A percentile compares a stretch with the other conserved stretches of the same genome.
Evolutionary conservation across 2,113 vertebrate species (phyloP).

Genomic region (Isurus oxyrinchus): DNA sequence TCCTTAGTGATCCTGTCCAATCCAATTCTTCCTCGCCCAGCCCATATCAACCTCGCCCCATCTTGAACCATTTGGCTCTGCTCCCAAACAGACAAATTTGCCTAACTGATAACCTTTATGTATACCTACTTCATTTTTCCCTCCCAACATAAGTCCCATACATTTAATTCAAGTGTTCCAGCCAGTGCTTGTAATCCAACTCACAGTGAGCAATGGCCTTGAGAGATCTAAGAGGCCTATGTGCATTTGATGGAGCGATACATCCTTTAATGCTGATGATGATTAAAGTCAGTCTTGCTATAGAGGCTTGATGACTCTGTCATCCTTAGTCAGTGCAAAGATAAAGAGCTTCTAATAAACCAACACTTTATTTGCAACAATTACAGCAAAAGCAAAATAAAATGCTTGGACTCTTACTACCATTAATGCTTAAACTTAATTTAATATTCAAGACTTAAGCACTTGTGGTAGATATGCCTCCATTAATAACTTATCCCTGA

Average conservation of each 20-base stretch:
- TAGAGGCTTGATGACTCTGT: neutral
- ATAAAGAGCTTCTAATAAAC: neutral
- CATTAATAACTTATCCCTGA: neutral
- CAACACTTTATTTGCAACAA: neutral
- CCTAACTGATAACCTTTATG: neutral
- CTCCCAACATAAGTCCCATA: neutral
- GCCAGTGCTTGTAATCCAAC: neutral
- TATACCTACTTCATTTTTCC: neutral
- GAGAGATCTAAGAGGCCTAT: neutral
- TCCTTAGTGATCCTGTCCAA: neutral
- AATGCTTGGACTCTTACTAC: neutral
- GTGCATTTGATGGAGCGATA: neutral
- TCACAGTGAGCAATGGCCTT: neutral
- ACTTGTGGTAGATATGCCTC: neutral
- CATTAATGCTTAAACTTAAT: neutral
- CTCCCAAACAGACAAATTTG: neutral
- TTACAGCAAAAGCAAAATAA: neutral
- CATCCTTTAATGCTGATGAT: neutral
- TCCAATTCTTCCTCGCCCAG: neutral
- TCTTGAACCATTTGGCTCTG: neutral
- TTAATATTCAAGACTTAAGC: neutral
- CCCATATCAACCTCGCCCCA: neutral
- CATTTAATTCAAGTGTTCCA: neutral
- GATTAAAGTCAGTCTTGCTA: neutral
- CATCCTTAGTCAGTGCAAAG: neutral